Conservation (phyloP, 2,113 vertebrate species). For the Heloderma charlesbogerti region DNA sequence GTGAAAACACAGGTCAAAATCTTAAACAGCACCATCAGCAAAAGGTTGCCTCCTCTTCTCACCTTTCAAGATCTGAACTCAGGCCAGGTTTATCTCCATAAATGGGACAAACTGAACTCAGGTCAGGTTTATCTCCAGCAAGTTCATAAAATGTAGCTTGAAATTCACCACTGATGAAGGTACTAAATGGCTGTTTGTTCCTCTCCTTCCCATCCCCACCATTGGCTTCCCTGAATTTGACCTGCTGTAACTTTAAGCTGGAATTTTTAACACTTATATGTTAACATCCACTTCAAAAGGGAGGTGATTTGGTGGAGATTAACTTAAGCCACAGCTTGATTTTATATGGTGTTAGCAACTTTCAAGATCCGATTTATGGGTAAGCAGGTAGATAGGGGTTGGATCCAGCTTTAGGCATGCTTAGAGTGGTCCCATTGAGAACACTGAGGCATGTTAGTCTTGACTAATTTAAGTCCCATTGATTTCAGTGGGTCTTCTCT, state of each 20-base stretch:
- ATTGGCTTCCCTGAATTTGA: background rate
- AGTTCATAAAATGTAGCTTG: background rate
- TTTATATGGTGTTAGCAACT: background rate
- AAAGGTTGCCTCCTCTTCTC: conserved; percentile 36
- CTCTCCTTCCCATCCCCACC: background rate
- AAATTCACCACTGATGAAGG: background rate
- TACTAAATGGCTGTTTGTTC: background rate
- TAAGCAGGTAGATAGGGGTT: background rate
- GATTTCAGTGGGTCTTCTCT: too few species aligned
- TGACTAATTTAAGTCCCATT: too few species aligned
- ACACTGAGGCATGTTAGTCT: too few species aligned
- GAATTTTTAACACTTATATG: too few species aligned
- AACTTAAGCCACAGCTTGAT: conserved; percentile 42
- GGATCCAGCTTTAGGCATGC: too few species aligned
- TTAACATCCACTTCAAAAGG: conserved; percentile 8
- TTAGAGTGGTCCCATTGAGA: too few species aligned
- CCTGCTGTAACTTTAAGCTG: conserved; percentile 20
- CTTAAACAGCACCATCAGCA: conserved; percentile 36
- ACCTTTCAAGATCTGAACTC: conserved; percentile 36
- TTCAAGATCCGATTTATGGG: conserved; percentile 17
- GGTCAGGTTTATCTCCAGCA: conserved; percentile 14
- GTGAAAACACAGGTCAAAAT: conserved; percentile 64
- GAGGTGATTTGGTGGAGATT: conserved; percentile 6
- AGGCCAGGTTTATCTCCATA: conserved; percentile 26
- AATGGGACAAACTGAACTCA: background rate